Evolutionary conservation across 1,140 invertebrate species (phyloP), one percentile per base, ranked within the genome.

Genomic region (Oncopodura yosiiana): DNA sequence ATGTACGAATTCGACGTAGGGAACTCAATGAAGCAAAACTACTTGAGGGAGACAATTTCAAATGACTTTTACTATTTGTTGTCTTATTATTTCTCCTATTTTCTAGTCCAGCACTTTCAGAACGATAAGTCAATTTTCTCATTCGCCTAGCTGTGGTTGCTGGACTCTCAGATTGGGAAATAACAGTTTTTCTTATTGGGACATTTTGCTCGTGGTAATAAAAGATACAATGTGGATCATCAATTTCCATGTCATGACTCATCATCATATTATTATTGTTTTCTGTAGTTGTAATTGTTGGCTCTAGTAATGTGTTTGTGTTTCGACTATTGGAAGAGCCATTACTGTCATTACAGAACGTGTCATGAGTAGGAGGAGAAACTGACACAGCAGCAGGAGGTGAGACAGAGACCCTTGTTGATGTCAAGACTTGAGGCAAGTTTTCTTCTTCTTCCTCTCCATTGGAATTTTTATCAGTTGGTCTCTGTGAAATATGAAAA

Each of bases 251-350:
- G 9, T 56, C 48, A 56, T 38, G n/a, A 41, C n/a, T 49, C 30
- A 37, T n/a, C 21, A 27, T 48, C 51, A 14, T 36, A n/a, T n/a
- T 24, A 19, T 60, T 49, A 32, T 32, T 26, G 23, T 56, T 41
- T 23, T 44, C 48, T 30, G 36, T 3, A 16, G 18, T 29, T 18
- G 3, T 3, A 9, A 5, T 26, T 26, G 12, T 46, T 3, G 54
- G 11, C 9, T 32, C 45, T 38, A 24, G 52, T 3, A 62, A 23
- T 18, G 56, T 62, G 41, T 60, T 63, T 16, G 61, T 63, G 43
- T 63, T 63, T 11, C 61, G 57, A 42, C 57, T 56, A 27, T 63
- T 63, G 8, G 61, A 63, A 16, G 61, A 63, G 9, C 61, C 61
- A 48, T 57, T 63, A 29, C 53, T 56, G 37, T 63, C 61, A 41